Evolutionary conservation across 1,140 invertebrate species (phyloP), one percentile per base, ranked within the genome.

Genomic region (Brachionus manjavacas): DNA sequence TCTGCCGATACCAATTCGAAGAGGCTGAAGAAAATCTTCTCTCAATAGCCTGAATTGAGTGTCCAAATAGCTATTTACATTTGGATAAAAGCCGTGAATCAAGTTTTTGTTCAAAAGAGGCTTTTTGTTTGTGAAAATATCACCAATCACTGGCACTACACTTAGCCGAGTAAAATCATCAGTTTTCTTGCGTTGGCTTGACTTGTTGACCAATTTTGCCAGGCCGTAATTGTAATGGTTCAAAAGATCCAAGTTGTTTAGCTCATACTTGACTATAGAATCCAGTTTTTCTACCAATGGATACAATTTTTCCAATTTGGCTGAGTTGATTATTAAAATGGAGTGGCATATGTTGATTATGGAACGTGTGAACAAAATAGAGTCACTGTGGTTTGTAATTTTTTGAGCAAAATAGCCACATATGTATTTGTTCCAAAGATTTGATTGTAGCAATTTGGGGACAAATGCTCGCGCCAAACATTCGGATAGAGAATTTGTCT

Each of bases 11-110:
- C 89, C 90, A 16, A 88, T 85, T 76, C 90, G 83, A 14, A 91
- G 83, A n/a, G 90, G 89, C n/a, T 86, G 83, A 55, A 90, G 84
- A 55, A 90, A 89, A 86, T 95, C 94, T 89, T 95, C 94, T 11
- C 93, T 87, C 23, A 95, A 87, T 2, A 95, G 88, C 11, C 93
- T 88, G 86, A 94, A 94, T 86, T 95, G 94, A 49, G 52, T 83
- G 86, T 94, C 93, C 11, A 95, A 88, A 87, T 95, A 95, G 85
- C 94, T 92, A 31, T 93, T 90, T 0, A 92, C 89, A 87, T 91
- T 88, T 6, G 88, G 85, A 87, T 93, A 94, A 0, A 88, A 86
- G 2, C 93, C 93, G 39, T 91, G 85, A 0, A 91, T 86, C 55
- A 92, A 91, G 87, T 93, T 93, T 11, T 91, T 88, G 3, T 92